Base-by-base conservation (phyloP, 2,797 vertebrate genomes). In the Scolopax rusticola region DNA sequence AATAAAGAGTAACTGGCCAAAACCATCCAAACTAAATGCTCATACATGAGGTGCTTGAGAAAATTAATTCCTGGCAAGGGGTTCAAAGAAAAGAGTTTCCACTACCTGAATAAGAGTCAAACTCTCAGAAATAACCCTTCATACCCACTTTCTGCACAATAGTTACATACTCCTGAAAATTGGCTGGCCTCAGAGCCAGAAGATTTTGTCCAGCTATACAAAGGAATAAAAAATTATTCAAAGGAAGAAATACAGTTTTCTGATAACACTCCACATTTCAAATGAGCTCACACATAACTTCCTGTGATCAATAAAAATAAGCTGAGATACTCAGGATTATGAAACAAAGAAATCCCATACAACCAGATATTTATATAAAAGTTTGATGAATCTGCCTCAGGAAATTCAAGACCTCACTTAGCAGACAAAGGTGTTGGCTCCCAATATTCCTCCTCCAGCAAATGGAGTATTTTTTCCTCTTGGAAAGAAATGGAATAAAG, bases 21-120 rank as follows among this genome's bases (percentile, higher is more conserved):
- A 73, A 60, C 1, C 12, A 70, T 48, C 6, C n/a, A 71, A 78
- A 47, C 6, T 25, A 69, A 78, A 87, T 59, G 69, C 5, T 19
- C 11, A 54, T 8, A 45, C 0, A 1, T 13, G 5, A 32, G 13
- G 30, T 3, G 15, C 25, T 45, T 51, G 24, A 75, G 17, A 92
- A 87, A 67, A 78, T 32, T 3, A 77, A 75, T 1, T 18, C 21
- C 25, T 45, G 10, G 14, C 20, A 61, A 70, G 3, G 15, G 4
- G 13, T 75, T 75, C 38, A 84, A 84, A 64, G 38, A 50, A 57
- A 70, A 8, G 15, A 84, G 4, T 48, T 85, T 11, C 32, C 8
- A 25, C 16, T 41, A 64, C 3, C 15, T 11, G 20, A 47, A 2
- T 18, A 70, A 27, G 19, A 60, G 17, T 32, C 2, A 32, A 68